Evolutionary conservation across 2,888 invertebrate genomes (phyloP), one percentile per base, ranked within the genome.

Genomic region (Macrophya alboannulata): DNA sequence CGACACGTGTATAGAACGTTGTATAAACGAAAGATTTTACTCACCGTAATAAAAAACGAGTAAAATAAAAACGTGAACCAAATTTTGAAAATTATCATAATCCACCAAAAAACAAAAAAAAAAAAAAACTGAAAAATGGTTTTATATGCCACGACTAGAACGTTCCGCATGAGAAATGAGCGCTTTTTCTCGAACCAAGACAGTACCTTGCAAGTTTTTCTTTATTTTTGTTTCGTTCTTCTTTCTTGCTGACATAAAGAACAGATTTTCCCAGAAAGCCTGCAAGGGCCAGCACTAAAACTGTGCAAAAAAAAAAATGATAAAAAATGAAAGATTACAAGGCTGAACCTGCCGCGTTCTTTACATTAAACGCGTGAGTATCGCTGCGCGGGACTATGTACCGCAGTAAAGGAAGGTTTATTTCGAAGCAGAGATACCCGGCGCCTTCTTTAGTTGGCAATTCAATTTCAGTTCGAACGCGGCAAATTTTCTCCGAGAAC

Each of bases 391-490:
- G 48, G 15, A 40, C 21, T 21, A n/a, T 40, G 17, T 25, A 55
- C 55, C 1, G 68, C n/a, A 40, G 71, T 71, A 15, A 71, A 40
- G 21, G n/a, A 43, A 45, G 77, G 31, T 51, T 51, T 77, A 77
- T 77, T 51, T 55, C 31, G 25, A 55, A 77, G 59, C 40, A 21
- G 81, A n/a, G n/a, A n/a, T n/a, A n/a, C 68, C 4, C 37, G 43
- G n/a, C 45, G n/a, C 51, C 43, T 43, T 21, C 31, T n/a, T n/a
- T n/a, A n/a, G 62, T 81, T 62, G 62, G 81, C 51, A 8, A 55
- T 55, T 77, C 77, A 12, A 77, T 77, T 55, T 48, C 31, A 77
- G 77, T 77, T 77, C 31, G 31, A 51, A 37, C 51, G n/a, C 51
- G n/a, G 37, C 37, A 37, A 77, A 77, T 77, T 77, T 51, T n/a